Conservation (phyloP, 2,113 vertebrate genomes). For the Calyptomena viridis region DNA sequence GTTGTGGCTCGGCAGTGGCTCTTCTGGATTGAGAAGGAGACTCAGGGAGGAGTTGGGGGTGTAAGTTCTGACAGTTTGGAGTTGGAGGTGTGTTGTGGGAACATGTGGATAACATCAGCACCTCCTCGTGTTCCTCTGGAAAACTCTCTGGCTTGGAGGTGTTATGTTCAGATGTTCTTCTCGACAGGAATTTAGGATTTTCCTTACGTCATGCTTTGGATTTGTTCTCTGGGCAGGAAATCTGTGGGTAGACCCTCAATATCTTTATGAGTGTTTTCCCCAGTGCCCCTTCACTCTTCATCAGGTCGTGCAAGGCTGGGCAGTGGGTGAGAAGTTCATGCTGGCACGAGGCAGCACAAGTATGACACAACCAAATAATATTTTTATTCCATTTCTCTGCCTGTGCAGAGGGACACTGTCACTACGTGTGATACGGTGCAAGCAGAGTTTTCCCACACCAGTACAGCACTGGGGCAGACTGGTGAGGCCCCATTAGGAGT, state of each 20-base stretch:
- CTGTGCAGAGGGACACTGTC: fast-evolving
- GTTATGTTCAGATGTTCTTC: fast-evolving
- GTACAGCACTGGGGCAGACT: neutral
- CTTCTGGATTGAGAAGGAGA: neutral
- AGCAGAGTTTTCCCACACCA: neutral
- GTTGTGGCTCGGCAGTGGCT: neutral
- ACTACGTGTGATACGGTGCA: fast-evolving
- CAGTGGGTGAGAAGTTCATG: neutral
- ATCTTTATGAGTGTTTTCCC: neutral
- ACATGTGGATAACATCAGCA: neutral
- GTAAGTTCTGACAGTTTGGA: neutral
- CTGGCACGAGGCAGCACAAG: neutral
- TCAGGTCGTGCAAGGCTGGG: fast-evolving
- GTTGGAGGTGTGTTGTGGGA: neutral
- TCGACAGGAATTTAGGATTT: neutral
- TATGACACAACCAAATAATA: neutral
- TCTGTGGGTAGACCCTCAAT: neutral
- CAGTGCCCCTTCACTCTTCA: neutral
- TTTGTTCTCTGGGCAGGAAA: neutral
- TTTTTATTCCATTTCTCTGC: neutral
- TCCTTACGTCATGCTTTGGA: neutral
- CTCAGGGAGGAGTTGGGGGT: neutral
- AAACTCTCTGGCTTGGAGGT: fast-evolving
- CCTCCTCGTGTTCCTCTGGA: neutral
- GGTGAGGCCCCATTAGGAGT: neutral